A percentile compares a stretch with the other conserved stretches of the same genome.
phyloP scores from a whole-genome alignment of 2,797 vertebrate species.

The Mionectes olivaceus region DNA sequence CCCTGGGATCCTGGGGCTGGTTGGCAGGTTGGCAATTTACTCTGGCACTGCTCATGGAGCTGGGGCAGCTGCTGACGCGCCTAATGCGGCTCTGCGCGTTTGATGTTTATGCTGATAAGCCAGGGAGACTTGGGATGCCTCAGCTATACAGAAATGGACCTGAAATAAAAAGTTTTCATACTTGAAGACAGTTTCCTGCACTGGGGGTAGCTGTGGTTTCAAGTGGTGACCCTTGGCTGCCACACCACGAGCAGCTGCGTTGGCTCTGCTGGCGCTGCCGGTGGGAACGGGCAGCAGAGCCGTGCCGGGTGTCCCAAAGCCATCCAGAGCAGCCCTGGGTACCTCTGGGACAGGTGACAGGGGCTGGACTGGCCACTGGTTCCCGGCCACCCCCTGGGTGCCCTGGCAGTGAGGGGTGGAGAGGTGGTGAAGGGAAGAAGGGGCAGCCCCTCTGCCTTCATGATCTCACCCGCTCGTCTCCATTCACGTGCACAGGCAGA shows the following conservation, averaged over 20 bases:
- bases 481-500: accelerated
- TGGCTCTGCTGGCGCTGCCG: accelerated
- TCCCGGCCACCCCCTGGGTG: background rate
- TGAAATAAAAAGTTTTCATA: background rate
- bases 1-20: background rate
- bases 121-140: background rate
- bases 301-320: accelerated
- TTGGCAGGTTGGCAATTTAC: background rate
- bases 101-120: background rate
- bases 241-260: accelerated
- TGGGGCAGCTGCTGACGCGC: background rate
- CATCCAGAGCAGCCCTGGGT: background rate
- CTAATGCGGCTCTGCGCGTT: background rate
- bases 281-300: background rate
- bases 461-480: background rate
- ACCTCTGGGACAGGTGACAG: background rate
- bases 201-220: background rate
- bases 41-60: background rate
- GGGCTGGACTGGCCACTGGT: background rate
- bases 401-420: background rate
- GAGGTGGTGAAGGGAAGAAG: background rate
- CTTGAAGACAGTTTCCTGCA: background rate
- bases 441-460: background rate
- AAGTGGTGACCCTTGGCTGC: background rate
- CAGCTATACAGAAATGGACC: background rate